A percentile compares a stretch with the other conserved stretches of the same genome.
Evolutionary conservation across 2,113 vertebrate genomes (phyloP).

Genomic region (Struthio camelus): DNA sequence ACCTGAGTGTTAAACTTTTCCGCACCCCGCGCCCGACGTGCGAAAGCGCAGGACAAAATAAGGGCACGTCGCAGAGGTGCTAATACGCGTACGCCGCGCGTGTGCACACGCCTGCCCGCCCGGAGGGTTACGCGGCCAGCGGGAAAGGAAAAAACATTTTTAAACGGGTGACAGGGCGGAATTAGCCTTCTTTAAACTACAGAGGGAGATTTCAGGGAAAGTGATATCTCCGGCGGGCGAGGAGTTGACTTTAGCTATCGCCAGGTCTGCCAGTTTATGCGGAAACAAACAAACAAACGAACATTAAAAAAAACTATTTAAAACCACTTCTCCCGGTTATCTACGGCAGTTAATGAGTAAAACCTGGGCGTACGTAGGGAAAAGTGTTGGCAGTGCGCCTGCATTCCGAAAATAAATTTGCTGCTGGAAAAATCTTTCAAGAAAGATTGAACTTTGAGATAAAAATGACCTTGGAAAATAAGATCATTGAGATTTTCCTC

Average conservation of each 20-base stretch:
- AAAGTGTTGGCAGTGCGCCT: not conserved
- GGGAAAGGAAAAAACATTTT: not conserved
- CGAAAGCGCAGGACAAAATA: not conserved
- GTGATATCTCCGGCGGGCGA: not conserved
- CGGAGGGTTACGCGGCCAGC: not conserved
- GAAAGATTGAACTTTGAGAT: constrained; percentile 3
- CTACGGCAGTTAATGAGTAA: not conserved
- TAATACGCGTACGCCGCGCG: not conserved
- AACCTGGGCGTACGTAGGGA: not conserved
- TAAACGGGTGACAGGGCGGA: not conserved
- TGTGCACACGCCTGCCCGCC: not conserved
- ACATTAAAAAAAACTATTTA: not conserved
- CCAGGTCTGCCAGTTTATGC: not conserved
- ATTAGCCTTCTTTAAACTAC: not conserved
- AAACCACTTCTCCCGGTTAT: not conserved
- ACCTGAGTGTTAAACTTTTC: not conserved
- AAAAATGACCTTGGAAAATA: constrained; percentile 8
- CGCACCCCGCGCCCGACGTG: too few species aligned
- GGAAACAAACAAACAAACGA: not conserved
- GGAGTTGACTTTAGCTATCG: not conserved
- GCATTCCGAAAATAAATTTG: not conserved
- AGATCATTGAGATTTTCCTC: not conserved
- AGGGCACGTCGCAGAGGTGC: not conserved
- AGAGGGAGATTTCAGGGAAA: not conserved
- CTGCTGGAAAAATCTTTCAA: not conserved